These are phyloP conservation scores for Aleadryas rufinucha DNA, from an alignment of 2,113 vertebrate species.

Conservation along the genomic window DNA sequence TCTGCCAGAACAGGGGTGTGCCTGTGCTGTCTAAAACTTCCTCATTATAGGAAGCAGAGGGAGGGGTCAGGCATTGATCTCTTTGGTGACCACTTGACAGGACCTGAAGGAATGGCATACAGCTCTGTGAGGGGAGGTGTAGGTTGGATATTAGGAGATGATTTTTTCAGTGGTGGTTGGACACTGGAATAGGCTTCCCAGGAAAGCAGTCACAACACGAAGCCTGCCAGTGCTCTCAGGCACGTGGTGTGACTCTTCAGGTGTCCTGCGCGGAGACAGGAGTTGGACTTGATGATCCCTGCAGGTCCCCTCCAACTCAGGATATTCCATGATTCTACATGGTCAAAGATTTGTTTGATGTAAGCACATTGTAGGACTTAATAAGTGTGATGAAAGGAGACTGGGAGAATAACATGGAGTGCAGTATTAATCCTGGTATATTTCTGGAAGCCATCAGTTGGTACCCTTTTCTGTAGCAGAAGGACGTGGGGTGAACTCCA, in stretches of 20 bases:
- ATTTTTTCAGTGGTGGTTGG: background rate
- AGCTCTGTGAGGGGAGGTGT: background rate
- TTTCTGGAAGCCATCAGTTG: background rate
- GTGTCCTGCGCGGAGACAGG: background rate
- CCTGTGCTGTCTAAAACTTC: background rate
- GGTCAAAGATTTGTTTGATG: background rate
- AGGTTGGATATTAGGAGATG: background rate
- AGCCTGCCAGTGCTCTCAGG: background rate
- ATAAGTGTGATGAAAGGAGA: background rate
- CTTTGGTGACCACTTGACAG: background rate
- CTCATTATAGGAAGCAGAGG: background rate
- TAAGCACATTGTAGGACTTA: background rate
- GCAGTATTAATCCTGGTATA: background rate
- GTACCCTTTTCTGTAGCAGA: background rate
- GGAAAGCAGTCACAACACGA: background rate
- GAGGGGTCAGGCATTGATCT: background rate
- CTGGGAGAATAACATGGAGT: background rate
- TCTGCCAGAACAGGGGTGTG: background rate
- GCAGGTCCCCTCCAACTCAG: background rate
- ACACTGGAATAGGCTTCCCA: background rate
- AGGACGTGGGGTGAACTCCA: background rate
- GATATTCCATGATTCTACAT: background rate
- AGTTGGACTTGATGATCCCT: background rate
- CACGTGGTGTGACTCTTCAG: background rate
- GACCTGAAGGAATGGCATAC: background rate